phyloP scores from a whole-genome alignment of 1,140 invertebrate genomes.

The Apis florea region DNA sequence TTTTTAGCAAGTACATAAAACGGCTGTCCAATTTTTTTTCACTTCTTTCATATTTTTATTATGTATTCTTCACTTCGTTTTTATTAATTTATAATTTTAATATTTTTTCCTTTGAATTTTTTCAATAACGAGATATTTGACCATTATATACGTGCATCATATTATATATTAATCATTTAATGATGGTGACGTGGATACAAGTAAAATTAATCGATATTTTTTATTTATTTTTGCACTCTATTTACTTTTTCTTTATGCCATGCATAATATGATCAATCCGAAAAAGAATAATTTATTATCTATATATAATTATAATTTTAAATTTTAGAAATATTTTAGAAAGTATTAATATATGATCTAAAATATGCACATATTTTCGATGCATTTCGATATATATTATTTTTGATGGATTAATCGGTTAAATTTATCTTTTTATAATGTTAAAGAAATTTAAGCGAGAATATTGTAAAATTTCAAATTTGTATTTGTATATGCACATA shows the following conservation, averaged over 20 bases:
- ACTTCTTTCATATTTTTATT: neutral
- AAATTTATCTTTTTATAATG: neutral
- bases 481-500: too few species aligned
- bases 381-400: neutral
- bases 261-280: too few species aligned
- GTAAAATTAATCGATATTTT: neutral
- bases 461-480: neutral
- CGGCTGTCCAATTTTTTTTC: neutral
- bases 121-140: neutral
- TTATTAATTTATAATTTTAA: neutral
- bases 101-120: too few species aligned
- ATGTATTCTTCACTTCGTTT: neutral
- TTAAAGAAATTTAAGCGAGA: neutral
- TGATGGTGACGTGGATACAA: neutral
- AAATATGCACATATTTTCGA: neutral
- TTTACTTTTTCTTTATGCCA: too few species aligned
- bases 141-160: neutral
- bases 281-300: neutral
- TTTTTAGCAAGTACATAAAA: slow-evolving; percentile 50
- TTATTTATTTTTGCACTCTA: too few species aligned
- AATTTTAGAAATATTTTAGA: neutral
- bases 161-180: too few species aligned
- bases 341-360: neutral
- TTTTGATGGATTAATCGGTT: neutral
- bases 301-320: neutral